Evolutionary conservation across 2,797 vertebrate species (phyloP), one percentile per base, ranked within the genome.

Genomic region (Labeo calbasu): DNA sequence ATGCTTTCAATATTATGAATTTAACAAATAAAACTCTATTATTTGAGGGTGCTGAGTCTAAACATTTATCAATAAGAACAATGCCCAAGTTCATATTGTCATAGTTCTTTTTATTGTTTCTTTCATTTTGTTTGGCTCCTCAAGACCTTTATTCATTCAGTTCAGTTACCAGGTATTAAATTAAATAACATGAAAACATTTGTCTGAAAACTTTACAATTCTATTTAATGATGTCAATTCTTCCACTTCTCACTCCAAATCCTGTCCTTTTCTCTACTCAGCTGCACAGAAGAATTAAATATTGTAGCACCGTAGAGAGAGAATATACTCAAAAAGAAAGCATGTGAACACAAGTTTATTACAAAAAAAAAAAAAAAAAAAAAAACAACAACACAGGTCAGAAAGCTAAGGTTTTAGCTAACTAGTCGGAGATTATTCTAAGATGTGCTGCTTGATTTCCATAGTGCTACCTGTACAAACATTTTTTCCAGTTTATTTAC

Each of bases 271-370:
- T 85, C 85, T 80, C 72, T 78, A 88, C 92, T 92, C 91, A 95
- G 94, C 94, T 94, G 93, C 93, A 94, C 92, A 92, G 88, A 94
- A 94, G 91, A 92, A 86, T 91, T 85, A 92, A 92, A 91, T 89
- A 77, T 93, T 91, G 79, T 94, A 95, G 95, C 95, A 95, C 94
- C 94, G 92, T 94, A 90, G 87, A 89, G 77, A 89, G 51, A 57
- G 53, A 76, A 63, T 77, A 53, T 69, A 61, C 85, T 88, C 79
- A 84, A n/a, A 46, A 75, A 63, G 78, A 80, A 71, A 55, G 69
- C 68, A 72, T 51, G 72, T 77, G 59, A 81, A 78, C 48, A 63
- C 25, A 71, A 77, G 61, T 81, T 80, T 79, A 66, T 88, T 80
- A 68, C 81, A 79, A 81, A 77, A 82, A 4, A 83, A 65, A 71